Evolutionary conservation across 2,113 vertebrate genomes (phyloP).

Genomic region (Nibea albiflora): DNA sequence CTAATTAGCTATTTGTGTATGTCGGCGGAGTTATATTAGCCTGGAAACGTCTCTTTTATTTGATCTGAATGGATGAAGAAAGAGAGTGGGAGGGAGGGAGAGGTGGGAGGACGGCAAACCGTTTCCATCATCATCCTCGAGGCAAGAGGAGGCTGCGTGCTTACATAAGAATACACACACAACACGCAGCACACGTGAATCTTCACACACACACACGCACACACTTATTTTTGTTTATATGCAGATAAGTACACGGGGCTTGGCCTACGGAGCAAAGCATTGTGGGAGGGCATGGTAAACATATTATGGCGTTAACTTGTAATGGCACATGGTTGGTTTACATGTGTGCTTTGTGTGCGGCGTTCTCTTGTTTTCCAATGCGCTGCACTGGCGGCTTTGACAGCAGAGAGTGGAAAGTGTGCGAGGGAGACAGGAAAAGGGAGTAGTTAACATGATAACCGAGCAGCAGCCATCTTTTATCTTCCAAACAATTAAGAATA

Average conservation of each 20-base stretch:
- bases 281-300: slow-evolving; percentile 61
- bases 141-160: slow-evolving; percentile 70
- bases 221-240: slow-evolving; percentile 38
- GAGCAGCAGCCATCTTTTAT: slow-evolving; percentile 28
- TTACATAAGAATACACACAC: slow-evolving; percentile 71
- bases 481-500: slow-evolving; percentile 46
- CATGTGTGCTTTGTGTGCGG: slow-evolving; percentile 18
- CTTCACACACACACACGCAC: slow-evolving; percentile 1
- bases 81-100: slow-evolving; percentile 29
- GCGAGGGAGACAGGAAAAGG: neutral
- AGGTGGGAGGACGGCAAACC: slow-evolving; percentile 77
- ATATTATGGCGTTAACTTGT: slow-evolving; percentile 56
- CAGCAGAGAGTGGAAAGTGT: neutral
- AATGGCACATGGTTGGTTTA: slow-evolving; percentile 58
- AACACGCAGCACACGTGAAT: slow-evolving; percentile 11
- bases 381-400: slow-evolving; percentile 22
- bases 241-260: slow-evolving; percentile 42
- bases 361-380: slow-evolving; percentile 35
- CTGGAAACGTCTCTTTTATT: slow-evolving; percentile 42
- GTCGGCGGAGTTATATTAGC: neutral
- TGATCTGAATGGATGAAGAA: slow-evolving; percentile 63
- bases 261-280: slow-evolving; percentile 36
- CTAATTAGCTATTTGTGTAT: slow-evolving; percentile 43
- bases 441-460: neutral
- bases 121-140: slow-evolving; percentile 71